phyloP scores from a whole-genome alignment of 2,113 vertebrate genomes.

The Turnix velox region DNA sequence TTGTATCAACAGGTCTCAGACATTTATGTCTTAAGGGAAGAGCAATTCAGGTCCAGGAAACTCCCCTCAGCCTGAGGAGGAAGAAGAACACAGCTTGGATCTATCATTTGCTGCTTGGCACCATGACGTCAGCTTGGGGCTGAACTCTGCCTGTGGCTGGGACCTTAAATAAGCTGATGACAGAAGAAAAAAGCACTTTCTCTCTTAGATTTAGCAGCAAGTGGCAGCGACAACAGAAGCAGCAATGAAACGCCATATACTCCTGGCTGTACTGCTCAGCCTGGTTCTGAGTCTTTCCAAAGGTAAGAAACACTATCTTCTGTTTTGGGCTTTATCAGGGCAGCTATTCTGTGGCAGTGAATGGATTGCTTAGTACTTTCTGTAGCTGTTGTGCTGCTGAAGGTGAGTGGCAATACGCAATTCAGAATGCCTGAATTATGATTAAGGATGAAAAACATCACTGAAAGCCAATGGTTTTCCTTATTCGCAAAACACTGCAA shows the following conservation, averaged over 20 bases:
- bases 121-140: conserved; percentile 67
- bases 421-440: background rate
- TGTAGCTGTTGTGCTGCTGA: background rate
- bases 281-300: background rate
- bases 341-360: conserved; percentile 8
- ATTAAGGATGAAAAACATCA: background rate
- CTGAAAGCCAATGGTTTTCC: background rate
- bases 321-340: conserved; percentile 20
- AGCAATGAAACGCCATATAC: conserved; percentile 38
- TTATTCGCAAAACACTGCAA: background rate
- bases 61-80: background rate
- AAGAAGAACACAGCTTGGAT: background rate
- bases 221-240: conserved; percentile 11
- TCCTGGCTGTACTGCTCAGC: background rate
- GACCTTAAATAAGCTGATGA: conserved; percentile 37
- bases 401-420: background rate
- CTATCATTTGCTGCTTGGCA: conserved; percentile 25
- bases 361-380: background rate
- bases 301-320: conserved; percentile 69
- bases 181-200: conserved; percentile 36
- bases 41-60: background rate
- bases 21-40: background rate
- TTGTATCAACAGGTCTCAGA: background rate
- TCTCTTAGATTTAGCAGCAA: background rate
- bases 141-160: conserved; percentile 59